Base-by-base conservation (phyloP, 23 tunicate species). In the Halocynthia aurantium region DNA sequence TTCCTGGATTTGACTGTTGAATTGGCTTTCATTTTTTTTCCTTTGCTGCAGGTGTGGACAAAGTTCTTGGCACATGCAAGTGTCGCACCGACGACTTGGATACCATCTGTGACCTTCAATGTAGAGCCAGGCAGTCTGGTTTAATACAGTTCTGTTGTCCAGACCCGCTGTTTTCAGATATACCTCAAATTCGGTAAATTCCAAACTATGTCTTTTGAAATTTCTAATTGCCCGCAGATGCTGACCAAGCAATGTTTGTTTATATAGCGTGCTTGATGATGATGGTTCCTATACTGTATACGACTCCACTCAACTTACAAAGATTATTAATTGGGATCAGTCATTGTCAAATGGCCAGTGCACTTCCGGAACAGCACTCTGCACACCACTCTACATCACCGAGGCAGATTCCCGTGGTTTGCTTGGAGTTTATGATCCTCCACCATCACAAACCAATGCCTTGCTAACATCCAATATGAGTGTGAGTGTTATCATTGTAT, bases 31-130 rank as follows among this genome's bases (percentile, higher is more conserved):
- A 58, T 58, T 13, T 58, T 13, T 13, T 1, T n/a, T 13, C 63
- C 17, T 58, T 58, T 52, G 13, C n/a, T 54, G 7, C 72, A 88
- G 99, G 99, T 72, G 81, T 84, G 8, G 99, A 94, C 58, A 85
- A 81, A 66, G 76, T 83, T 13, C 61, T 88, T 9, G 99, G 99
- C 5, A 54, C 63, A 13, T 94, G 99, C 80, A 81, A 57, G 51
- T 94, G 99, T 73, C 52, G 44, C 5, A 90, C 81, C 22, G 95
- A 85, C 22, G 84, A 94, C 67, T 13, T 94, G 53, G 99, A 94
- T 22, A 52, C 81, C 9, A 55, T 86, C 10, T 94, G 99, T 71
- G 77, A 94, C 69, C 58, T 72, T 8, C 86, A 94, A 66, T 94
- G 99, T 67, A 81, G 99, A 17, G 18, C 74, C 0, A 76, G 62